phyloP scores from a whole-genome alignment of 2,888 invertebrate genomes.

The Drosophila anomalata region DNA sequence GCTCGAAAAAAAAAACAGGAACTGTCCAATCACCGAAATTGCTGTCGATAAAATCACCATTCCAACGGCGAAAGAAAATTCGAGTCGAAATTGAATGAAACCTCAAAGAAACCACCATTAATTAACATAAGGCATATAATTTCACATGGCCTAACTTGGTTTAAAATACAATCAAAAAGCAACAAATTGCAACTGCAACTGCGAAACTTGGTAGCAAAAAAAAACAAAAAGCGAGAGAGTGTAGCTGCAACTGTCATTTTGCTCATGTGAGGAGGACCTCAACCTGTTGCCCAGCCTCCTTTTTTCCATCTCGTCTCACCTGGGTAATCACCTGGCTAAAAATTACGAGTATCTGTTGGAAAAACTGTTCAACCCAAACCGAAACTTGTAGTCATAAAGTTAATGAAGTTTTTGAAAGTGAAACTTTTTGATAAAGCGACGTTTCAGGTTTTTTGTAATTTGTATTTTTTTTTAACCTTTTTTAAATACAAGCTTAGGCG shows the following conservation, averaged over 20 bases:
- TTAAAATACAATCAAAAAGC: constrained; percentile 42
- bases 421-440: constrained; percentile 55
- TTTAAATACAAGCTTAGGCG: constrained; percentile 6
- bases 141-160: constrained; percentile 46
- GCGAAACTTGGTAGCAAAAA: constrained; percentile 1
- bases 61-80: constrained; percentile 42
- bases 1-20: constrained; percentile 6
- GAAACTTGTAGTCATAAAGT: constrained; percentile 63
- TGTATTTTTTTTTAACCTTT: not conserved
- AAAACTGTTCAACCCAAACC: constrained; percentile 27
- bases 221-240: constrained; percentile 14
- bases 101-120: constrained; percentile 44
- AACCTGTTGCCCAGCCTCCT: constrained; percentile 31
- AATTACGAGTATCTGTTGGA: constrained; percentile 24
- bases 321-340: constrained; percentile 45
- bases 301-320: constrained; percentile 13
- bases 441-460: constrained; percentile 22
- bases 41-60: constrained; percentile 64
- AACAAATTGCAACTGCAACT: constrained; percentile 42
- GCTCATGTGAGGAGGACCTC: constrained; percentile 37
- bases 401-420: constrained; percentile 71
- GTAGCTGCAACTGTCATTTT: constrained; percentile 51
- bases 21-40: constrained; percentile 59
- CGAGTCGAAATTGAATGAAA: constrained; percentile 34
- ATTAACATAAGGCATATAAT: constrained; percentile 71